A percentile compares a stretch with the other conserved stretches of the same genome.
Conservation (phyloP, 2,888 invertebrate genomes). For the Bombylius discolor region DNA sequence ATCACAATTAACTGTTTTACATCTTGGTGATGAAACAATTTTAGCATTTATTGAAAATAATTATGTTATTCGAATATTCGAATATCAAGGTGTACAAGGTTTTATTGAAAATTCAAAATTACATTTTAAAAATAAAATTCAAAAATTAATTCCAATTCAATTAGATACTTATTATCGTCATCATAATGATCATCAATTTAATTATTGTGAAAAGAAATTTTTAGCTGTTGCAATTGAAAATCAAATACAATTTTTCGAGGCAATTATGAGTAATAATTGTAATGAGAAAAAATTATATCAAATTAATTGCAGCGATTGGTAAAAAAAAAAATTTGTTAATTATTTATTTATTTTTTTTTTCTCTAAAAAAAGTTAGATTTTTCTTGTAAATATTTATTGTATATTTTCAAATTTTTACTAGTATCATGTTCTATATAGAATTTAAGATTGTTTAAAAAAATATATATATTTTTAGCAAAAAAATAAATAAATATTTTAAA, state of each 20-base stretch:
- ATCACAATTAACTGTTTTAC: conserved; percentile 31
- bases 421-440: too few relatives aligned
- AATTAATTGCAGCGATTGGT: background rate
- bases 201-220: conserved; percentile 14
- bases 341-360: too few relatives aligned
- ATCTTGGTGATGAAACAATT: conserved; percentile 39
- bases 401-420: too few relatives aligned
- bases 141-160: conserved; percentile 18
- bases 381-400: too few relatives aligned
- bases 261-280: conserved; percentile 20
- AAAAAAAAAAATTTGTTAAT: too few relatives aligned
- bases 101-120: conserved; percentile 28
- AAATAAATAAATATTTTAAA: too few relatives aligned
- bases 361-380: too few relatives aligned
- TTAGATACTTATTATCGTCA: conserved; percentile 10
- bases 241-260: conserved; percentile 23
- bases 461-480: too few relatives aligned
- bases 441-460: too few relatives aligned
- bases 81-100: conserved; percentile 32
- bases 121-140: conserved; percentile 10
- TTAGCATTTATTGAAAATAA: conserved; percentile 38
- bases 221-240: conserved; percentile 18
- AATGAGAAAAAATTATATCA: background rate
- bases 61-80: conserved; percentile 21
- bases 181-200: conserved; percentile 1